phyloP scores from a whole-genome alignment of 2,113 vertebrate genomes.

The Candoia aspera region DNA sequence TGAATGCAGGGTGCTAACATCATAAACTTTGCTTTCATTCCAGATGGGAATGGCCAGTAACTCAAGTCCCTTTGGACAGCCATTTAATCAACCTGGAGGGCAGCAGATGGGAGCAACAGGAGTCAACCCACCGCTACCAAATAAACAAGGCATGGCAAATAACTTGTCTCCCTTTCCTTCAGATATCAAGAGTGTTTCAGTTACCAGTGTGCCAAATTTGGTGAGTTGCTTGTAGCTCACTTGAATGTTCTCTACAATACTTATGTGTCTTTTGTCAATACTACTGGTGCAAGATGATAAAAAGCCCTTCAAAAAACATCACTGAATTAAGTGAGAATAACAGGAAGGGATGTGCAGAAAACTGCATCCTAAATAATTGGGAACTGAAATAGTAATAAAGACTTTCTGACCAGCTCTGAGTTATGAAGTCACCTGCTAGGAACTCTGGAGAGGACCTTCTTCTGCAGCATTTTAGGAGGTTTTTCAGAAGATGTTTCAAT shows the following conservation, averaged over 20 bases:
- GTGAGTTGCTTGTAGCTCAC: slow-evolving; percentile 73
- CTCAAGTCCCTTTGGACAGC: slow-evolving; percentile 87
- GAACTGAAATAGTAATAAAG: neutral
- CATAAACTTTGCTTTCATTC: slow-evolving; percentile 57
- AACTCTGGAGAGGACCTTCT: neutral
- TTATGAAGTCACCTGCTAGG: neutral
- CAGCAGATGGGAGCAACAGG: slow-evolving; percentile 89
- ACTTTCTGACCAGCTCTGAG: neutral
- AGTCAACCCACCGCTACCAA: slow-evolving; percentile 87
- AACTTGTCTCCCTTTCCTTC: slow-evolving; percentile 87
- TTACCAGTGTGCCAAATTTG: slow-evolving; percentile 92
- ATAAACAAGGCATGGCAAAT: slow-evolving; percentile 88
- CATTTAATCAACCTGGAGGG: slow-evolving; percentile 87
- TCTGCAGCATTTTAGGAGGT: neutral
- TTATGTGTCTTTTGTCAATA: neutral
- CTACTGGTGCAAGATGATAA: neutral
- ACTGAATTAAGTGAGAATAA: neutral
- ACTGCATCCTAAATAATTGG: neutral
- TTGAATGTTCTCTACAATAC: neutral
- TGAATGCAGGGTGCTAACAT: slow-evolving; percentile 3
- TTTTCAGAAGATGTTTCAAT: neutral
- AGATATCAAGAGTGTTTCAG: slow-evolving; percentile 89
- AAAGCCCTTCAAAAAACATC: neutral
- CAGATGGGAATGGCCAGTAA: slow-evolving; percentile 93
- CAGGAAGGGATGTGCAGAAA: neutral